A percentile compares a stretch with the other conserved stretches of the same genome.
phyloP scores from a whole-genome alignment of 2,797 vertebrate genomes.

The Hoplostethus atlanticus region DNA sequence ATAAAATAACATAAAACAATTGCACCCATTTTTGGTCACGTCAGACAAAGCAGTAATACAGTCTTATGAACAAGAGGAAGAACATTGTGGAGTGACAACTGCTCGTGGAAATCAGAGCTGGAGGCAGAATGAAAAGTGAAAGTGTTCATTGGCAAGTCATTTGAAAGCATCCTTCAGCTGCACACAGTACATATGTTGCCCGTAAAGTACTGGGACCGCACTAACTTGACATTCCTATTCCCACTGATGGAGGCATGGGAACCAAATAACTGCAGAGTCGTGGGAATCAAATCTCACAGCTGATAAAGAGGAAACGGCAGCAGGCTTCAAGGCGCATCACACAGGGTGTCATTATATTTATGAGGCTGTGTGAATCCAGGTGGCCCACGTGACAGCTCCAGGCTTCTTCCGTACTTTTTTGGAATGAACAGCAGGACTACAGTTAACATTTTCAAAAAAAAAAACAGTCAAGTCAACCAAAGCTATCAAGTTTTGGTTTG shows the following conservation, averaged over 20 bases:
- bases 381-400: conserved; percentile 3
- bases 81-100: conserved; percentile 38
- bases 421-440: conserved; percentile 14
- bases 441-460: neutral
- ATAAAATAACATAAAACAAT: conserved; percentile 56
- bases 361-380: conserved; percentile 22
- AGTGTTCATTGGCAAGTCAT: conserved; percentile 57
- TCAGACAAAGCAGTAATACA: conserved; percentile 30
- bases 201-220: too few species aligned
- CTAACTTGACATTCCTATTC: neutral
- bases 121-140: conserved; percentile 34
- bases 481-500: conserved; percentile 29
- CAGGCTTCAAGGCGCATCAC: conserved; percentile 38
- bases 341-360: conserved; percentile 2
- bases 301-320: conserved; percentile 17
- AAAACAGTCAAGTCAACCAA: too few species aligned
- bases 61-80: conserved; percentile 27
- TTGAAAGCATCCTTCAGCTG: neutral
- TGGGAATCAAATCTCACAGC: conserved; percentile 13
- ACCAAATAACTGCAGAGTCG: conserved; percentile 22
- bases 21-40: conserved; percentile 51
- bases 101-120: conserved; percentile 15
- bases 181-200: too few species aligned
- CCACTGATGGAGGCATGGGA: conserved; percentile 5
- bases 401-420: conserved; percentile 15